These are phyloP conservation scores for Chionomys nivalis DNA, from an alignment of 2,113 vertebrate species.

Conservation along the genomic window DNA sequence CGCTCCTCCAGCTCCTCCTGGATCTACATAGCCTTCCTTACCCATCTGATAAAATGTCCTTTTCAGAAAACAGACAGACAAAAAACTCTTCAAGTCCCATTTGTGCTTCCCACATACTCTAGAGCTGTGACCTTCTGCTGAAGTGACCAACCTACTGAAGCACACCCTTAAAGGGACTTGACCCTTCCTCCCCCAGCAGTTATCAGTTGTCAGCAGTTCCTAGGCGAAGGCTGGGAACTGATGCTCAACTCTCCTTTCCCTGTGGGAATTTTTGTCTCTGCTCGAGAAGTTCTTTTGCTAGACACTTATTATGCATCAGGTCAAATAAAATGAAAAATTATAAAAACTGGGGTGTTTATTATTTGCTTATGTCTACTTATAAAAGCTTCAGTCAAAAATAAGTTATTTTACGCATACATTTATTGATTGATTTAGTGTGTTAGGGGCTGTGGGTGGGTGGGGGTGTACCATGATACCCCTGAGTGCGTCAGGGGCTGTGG, in stretches of 20 bases:
- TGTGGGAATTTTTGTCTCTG: background rate
- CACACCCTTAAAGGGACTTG: background rate
- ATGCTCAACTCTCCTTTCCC: background rate
- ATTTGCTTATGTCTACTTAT: background rate
- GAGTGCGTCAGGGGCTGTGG: background rate
- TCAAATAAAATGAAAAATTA: constrained; percentile 41
- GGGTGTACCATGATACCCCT: too few species aligned
- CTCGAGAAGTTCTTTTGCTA: background rate
- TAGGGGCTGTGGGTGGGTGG: background rate
- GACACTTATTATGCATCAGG: background rate
- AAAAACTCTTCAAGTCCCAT: background rate
- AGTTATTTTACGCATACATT: background rate
- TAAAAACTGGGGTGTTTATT: background rate
- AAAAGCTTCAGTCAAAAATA: constrained; percentile 7
- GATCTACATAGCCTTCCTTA: background rate
- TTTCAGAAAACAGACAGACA: too few species aligned
- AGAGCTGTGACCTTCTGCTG: background rate
- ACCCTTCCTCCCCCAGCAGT: background rate
- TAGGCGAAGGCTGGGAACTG: too few species aligned
- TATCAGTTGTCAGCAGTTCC: background rate
- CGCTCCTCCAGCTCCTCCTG: background rate
- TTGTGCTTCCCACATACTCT: background rate
- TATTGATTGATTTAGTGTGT: background rate
- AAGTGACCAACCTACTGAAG: background rate
- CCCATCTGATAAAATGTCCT: background rate